phyloP scores from a whole-genome alignment of 2,888 invertebrate genomes.

The Diarsia mendica region DNA sequence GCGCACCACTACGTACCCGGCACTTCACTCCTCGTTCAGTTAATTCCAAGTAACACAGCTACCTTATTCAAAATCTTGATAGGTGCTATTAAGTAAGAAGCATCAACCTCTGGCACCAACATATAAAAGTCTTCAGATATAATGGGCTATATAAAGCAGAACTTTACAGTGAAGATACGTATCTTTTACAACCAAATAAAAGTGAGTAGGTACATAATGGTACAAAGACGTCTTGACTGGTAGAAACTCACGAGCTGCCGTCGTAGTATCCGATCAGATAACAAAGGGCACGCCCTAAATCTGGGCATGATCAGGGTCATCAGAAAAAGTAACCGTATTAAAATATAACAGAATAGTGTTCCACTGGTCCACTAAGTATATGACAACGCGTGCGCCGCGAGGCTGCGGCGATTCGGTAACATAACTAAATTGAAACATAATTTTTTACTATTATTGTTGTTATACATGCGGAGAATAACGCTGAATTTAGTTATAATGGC shows the following conservation, averaged over 20 bases:
- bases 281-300: constrained; percentile 80
- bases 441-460: constrained; percentile 70
- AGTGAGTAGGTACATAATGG: constrained; percentile 16
- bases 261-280: constrained; percentile 69
- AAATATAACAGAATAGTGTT: constrained; percentile 87
- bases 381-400: constrained; percentile 77
- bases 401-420: constrained; percentile 79
- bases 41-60: constrained; percentile 18
- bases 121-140: constrained; percentile 28
- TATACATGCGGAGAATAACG: constrained; percentile 55
- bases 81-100: constrained; percentile 21
- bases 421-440: constrained; percentile 73
- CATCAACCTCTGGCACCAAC: constrained; percentile 20
- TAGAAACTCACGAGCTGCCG: constrained; percentile 33
- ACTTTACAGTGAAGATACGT: constrained; percentile 22
- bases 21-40: constrained; percentile 33
- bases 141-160: constrained; percentile 41
- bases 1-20: constrained; percentile 29
- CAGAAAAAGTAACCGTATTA: constrained; percentile 87
- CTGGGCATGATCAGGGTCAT: constrained; percentile 79
- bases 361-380: constrained; percentile 86
- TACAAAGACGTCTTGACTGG: constrained; percentile 18
- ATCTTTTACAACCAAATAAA: constrained; percentile 47
- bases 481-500: constrained; percentile 55
- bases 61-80: constrained; percentile 26